Percentiles rank a stretch among this genome's conserved stretches.
Conservation (phyloP, 2,113 vertebrate species). For the Myrmecobius fasciatus region DNA sequence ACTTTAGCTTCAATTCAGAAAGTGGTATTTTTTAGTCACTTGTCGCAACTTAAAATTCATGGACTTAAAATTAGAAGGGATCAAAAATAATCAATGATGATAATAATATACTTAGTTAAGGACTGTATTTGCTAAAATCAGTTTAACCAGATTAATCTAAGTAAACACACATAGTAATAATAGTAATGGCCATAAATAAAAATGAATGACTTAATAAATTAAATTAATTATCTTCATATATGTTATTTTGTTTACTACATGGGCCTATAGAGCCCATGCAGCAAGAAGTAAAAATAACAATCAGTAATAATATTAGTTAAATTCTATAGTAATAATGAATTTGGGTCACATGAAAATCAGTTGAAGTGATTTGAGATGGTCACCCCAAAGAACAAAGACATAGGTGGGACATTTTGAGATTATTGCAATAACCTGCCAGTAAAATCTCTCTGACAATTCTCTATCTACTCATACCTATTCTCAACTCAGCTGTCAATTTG, state of each 20-base stretch:
- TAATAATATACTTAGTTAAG: not conserved
- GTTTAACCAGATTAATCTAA: conserved; percentile 1
- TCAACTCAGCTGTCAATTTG: not conserved
- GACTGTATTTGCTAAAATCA: not conserved
- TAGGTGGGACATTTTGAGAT: not conserved
- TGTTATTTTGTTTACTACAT: not conserved
- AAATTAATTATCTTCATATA: not conserved
- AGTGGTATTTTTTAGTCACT: not conserved
- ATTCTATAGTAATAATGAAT: not conserved
- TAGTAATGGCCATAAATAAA: not conserved
- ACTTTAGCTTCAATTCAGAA: not conserved
- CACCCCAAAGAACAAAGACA: not conserved
- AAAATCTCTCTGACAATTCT: not conserved
- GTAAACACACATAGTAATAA: not conserved
- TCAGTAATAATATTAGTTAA: not conserved
- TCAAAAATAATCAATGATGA: not conserved
- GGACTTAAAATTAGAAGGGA: not conserved
- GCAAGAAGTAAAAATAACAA: not conserved
- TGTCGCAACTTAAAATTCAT: not conserved
- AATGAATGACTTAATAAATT: not conserved
- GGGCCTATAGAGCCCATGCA: not conserved
- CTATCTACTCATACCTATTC: not conserved
- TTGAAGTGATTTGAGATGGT: not conserved
- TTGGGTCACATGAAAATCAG: not conserved
- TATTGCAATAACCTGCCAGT: not conserved